Evolutionary conservation across 2,888 invertebrate genomes (phyloP).

Genomic region (Coleophora flavipennella): DNA sequence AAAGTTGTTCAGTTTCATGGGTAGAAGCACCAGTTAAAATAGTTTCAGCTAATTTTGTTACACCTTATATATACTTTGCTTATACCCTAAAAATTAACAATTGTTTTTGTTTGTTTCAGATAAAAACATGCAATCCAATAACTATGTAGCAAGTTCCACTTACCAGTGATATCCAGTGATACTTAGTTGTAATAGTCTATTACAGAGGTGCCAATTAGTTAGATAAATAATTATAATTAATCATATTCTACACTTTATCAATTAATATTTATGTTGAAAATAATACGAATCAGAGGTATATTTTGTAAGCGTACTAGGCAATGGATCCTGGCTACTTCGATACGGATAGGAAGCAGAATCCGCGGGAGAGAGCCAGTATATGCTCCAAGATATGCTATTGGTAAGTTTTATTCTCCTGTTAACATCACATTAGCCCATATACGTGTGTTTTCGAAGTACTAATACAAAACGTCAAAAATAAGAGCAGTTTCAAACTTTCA

Average conservation of each 20-base stretch:
- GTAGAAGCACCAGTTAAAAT: too few species aligned
- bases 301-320: constrained; percentile 7
- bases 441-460: too few species aligned
- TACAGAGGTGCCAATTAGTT: neutral
- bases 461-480: too few species aligned
- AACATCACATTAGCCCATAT: too few species aligned
- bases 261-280: neutral
- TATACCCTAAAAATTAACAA: too few species aligned
- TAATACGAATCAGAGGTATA: neutral
- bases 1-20: too few species aligned
- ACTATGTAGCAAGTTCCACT: neutral
- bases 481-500: too few species aligned
- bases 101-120: neutral
- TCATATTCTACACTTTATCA: neutral
- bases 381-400: constrained; percentile 77
- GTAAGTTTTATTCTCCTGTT: constrained; percentile 57
- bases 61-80: too few species aligned
- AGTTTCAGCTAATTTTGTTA: too few species aligned
- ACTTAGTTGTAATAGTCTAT: neutral
- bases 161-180: neutral
- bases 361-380: constrained; percentile 74
- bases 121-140: neutral
- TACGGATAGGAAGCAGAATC: constrained; percentile 70
- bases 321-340: constrained; percentile 72
- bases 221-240: neutral